These are phyloP conservation scores for Lutjanus erythropterus DNA, from an alignment of 2,113 vertebrate species.

Conservation along the genomic window DNA sequence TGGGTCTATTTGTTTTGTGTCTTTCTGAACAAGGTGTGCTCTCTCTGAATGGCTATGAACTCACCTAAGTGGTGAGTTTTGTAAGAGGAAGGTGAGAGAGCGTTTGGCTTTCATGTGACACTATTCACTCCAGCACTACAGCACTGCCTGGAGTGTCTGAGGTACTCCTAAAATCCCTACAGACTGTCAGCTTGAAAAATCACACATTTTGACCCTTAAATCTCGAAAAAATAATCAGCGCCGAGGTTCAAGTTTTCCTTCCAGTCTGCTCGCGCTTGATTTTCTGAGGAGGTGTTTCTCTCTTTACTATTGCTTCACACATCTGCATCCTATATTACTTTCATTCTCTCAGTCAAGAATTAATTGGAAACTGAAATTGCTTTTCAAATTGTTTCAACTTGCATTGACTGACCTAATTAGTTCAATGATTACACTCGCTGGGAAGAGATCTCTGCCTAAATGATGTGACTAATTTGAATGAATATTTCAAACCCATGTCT, in stretches of 20 bases:
- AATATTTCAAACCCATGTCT: constrained; percentile 82
- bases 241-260: background rate
- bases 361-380: constrained; percentile 81
- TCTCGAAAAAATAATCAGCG: constrained; percentile 19
- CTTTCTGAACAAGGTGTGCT: background rate
- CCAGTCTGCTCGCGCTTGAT: background rate
- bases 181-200: constrained; percentile 19
- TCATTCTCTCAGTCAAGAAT: constrained; percentile 52
- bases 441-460: constrained; percentile 74
- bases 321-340: constrained; percentile 49
- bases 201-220: constrained; percentile 17
- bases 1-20: constrained; percentile 10
- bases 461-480: constrained; percentile 78
- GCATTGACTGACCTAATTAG: constrained; percentile 79
- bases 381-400: constrained; percentile 77
- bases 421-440: constrained; percentile 70
- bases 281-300: background rate
- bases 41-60: constrained; percentile 38
- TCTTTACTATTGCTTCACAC: constrained; percentile 32
- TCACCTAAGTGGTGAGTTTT: constrained; percentile 50
- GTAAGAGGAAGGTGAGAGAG: constrained; percentile 44
- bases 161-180: constrained; percentile 31
- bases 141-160: constrained; percentile 3
- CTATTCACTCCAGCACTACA: background rate
- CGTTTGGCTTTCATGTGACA: constrained; percentile 37